Base-by-base conservation (phyloP, 2,113 vertebrate species). In the Oryzias curvinotus region DNA sequence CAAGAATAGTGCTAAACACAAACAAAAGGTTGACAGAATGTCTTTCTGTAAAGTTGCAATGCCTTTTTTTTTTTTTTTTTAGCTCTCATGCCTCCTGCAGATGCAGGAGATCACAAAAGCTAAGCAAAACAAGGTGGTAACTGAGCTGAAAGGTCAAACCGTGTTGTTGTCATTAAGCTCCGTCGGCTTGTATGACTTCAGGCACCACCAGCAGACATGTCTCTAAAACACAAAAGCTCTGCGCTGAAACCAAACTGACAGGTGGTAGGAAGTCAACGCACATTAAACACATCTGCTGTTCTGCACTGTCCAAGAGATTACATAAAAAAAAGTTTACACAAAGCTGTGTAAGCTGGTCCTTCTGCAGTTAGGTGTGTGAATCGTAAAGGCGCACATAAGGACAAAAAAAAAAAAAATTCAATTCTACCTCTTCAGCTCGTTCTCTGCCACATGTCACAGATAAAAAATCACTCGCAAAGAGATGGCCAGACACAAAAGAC, bases 141-240 rank as follows among this genome's bases (percentile, higher is more conserved):
- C 58, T 57, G 65, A 68, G 58, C 47, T 43, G 28, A 28, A 26
- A 79, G 64, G 61, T 45, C 60, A 74, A 85, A 85, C 80, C 83
- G 68, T 79, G 63, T 51, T 63, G 49, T 75, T 70, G 73, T 68
- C 81, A 76, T 87, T 62, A 70, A 73, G 26, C 66, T 57, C 69
- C 73, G 60, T 26, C 47, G 71, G 72, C 50, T 84, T 90, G 87
- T 81, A 87, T 82, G 85, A 86, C 78, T 77, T 85, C 78, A 74
- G 78, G 65, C 67, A 73, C 73, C 51, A 51, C 63, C 65, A 59
- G 52, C 47, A 62, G 72, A 79, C 70, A 74, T 68, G 57, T 51
- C 62, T 68, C 66, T 41, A 77, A 83, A 72, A 86, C 68, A 82
- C 78, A 85, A 88, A 89, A 85, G 84, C 68, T 82, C 64, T 81